A percentile compares a stretch with the other conserved stretches of the same genome.
Evolutionary conservation across 2,888 invertebrate genomes (phyloP).

Genomic region (Trachelus stipa): DNA sequence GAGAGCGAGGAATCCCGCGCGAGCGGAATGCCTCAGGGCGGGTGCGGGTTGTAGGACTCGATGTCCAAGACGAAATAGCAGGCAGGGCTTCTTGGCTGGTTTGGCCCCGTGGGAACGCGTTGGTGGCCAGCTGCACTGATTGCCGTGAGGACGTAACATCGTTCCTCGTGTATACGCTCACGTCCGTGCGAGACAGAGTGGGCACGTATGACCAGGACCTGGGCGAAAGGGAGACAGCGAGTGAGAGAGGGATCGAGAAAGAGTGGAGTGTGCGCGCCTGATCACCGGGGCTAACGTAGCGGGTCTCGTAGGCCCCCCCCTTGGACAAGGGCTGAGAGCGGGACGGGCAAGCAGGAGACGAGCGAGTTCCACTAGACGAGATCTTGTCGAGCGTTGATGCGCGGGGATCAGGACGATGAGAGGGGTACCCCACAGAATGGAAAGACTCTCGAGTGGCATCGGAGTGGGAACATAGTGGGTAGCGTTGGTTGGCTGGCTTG

Average conservation of each 20-base stretch:
- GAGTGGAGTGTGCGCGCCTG: not conserved
- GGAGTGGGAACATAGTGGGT: conserved; percentile 5
- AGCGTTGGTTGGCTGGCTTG: not conserved
- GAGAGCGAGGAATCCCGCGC: conserved; percentile 35
- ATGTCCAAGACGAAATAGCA: not conserved
- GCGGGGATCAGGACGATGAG: conserved; percentile 7
- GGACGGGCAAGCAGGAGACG: conserved; percentile 19
- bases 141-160: conserved; percentile 56
- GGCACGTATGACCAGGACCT: not conserved
- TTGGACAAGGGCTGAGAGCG: not conserved
- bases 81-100: conserved; percentile 38
- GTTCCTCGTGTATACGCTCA: conserved; percentile 42
- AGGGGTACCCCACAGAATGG: conserved; percentile 3
- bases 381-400: conserved; percentile 3
- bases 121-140: conserved; percentile 65
- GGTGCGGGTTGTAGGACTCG: conserved; percentile 4
- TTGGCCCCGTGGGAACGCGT: conserved; percentile 64
- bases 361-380: conserved; percentile 7
- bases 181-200: conserved; percentile 28
- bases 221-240: conserved; percentile 2
- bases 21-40: not conserved
- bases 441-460: not conserved
- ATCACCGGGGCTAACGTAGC: not conserved
- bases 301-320: not conserved
- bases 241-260: conserved; percentile 10